These are phyloP conservation scores for Todus mexicanus DNA, from an alignment of 2,797 vertebrate genomes.

Conservation along the genomic window DNA sequence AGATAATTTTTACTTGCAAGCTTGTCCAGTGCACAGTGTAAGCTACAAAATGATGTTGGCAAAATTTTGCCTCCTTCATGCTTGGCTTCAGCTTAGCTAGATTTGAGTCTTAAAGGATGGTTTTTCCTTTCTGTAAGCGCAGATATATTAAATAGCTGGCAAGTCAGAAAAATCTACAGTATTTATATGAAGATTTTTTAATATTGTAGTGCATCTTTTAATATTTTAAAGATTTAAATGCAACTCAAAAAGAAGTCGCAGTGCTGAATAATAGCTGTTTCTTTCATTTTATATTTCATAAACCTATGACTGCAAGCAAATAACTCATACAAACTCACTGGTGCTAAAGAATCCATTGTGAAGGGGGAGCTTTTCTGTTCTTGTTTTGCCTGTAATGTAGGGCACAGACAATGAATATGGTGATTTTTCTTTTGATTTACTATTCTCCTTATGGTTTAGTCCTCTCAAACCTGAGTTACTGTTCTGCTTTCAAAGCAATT, in stretches of 20 bases:
- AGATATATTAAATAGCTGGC: not conserved
- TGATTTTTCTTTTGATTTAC: not conserved
- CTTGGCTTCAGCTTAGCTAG: not conserved
- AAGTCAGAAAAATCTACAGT: not conserved
- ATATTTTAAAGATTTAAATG: not conserved
- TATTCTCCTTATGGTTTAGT: not conserved
- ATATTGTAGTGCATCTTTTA: not conserved
- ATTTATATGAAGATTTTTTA: not conserved
- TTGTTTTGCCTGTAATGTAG: not conserved
- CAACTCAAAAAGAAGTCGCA: not conserved
- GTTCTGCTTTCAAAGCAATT: not conserved
- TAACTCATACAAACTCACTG: not conserved
- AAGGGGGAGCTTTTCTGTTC: not conserved
- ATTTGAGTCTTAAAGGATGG: not conserved
- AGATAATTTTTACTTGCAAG: not conserved
- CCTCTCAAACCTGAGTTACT: not conserved
- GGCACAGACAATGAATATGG: not conserved
- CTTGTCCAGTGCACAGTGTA: not conserved
- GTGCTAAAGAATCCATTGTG: not conserved
- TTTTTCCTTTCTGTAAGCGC: not conserved
- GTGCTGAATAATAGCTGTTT: not conserved
- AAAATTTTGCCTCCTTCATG: not conserved
- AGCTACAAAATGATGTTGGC: not conserved
- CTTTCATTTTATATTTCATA: not conserved
- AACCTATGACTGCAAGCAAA: not conserved